These are phyloP conservation scores for Meteorus colon DNA, from an alignment of 2,888 invertebrate species.

Conservation along the genomic window DNA sequence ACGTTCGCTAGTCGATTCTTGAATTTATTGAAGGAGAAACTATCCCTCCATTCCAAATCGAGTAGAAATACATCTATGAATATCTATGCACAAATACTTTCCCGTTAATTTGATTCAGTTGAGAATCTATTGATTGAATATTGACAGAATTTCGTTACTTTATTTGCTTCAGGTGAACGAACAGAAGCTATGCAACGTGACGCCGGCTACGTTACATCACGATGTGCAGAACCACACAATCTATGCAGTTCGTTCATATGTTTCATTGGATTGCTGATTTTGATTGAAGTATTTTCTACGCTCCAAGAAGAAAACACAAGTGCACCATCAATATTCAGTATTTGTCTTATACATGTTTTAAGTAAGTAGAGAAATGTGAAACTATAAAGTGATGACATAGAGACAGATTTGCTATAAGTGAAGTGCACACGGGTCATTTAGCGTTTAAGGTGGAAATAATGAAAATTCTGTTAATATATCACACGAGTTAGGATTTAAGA, in stretches of 20 bases:
- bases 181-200: conserved; percentile 82
- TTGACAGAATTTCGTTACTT: conserved; percentile 19
- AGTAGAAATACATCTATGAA: background rate
- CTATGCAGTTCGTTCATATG: conserved; percentile 55
- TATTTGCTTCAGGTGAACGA: conserved; percentile 74
- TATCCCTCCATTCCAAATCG: background rate
- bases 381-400: background rate
- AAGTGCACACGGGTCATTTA: background rate
- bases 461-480: background rate
- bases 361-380: background rate
- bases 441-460: background rate
- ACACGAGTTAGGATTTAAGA: background rate
- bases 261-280: conserved; percentile 64
- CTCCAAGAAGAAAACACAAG: background rate
- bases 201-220: conserved; percentile 64
- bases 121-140: background rate
- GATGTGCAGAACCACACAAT: conserved; percentile 52
- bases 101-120: background rate
- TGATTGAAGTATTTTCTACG: conserved; percentile 51
- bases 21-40: background rate
- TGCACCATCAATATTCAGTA: background rate
- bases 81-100: background rate
- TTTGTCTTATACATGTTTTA: background rate
- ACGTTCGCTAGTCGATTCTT: conserved; percentile 27
- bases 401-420: background rate